Percentiles rank a stretch among this genome's conserved stretches.
These are phyloP conservation scores for Carabus problematicus DNA, from an alignment of 2,888 invertebrate species.

Conservation along the genomic window DNA sequence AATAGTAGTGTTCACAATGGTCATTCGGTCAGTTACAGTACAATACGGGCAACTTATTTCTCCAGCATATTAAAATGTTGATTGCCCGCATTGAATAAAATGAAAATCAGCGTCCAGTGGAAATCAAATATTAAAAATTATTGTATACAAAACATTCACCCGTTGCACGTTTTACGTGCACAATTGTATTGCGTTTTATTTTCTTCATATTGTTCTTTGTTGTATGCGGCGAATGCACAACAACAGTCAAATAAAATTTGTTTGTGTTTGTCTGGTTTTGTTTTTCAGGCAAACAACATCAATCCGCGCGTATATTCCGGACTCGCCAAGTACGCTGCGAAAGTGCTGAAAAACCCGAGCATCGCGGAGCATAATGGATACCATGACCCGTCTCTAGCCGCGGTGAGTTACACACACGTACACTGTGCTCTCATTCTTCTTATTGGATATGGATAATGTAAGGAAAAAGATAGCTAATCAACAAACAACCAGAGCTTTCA, in stretches of 20 bases:
- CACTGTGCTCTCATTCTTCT: background rate
- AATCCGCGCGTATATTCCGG: slow-evolving; percentile 52
- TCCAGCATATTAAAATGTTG: slow-evolving; percentile 9
- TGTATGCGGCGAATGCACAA: no score
- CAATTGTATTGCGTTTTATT: slow-evolving; percentile 9
- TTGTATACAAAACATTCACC: slow-evolving; percentile 25
- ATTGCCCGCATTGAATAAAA: slow-evolving; percentile 5
- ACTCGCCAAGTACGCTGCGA: slow-evolving; percentile 52
- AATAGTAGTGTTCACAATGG: no score
- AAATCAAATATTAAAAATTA: slow-evolving; percentile 29
- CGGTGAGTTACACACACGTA: slow-evolving; percentile 40
- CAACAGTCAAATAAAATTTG: slow-evolving; percentile 35
- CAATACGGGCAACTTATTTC: background rate
- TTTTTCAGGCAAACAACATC: slow-evolving; percentile 49
- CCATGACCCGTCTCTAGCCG: slow-evolving; percentile 33
- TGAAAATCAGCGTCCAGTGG: slow-evolving; percentile 10
- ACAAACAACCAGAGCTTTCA: background rate
- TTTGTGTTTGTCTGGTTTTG: slow-evolving; percentile 27
- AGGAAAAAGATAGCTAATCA: background rate
- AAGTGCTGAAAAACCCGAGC: slow-evolving; percentile 52
- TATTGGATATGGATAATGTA: background rate
- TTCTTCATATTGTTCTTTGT: slow-evolving; percentile 23
- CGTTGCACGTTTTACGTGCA: slow-evolving; percentile 20
- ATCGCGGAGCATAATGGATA: slow-evolving; percentile 41
- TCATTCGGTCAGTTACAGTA: no score